Base-by-base conservation (phyloP, 2,888 invertebrate genomes). In the Ypsolopha sequella region DNA sequence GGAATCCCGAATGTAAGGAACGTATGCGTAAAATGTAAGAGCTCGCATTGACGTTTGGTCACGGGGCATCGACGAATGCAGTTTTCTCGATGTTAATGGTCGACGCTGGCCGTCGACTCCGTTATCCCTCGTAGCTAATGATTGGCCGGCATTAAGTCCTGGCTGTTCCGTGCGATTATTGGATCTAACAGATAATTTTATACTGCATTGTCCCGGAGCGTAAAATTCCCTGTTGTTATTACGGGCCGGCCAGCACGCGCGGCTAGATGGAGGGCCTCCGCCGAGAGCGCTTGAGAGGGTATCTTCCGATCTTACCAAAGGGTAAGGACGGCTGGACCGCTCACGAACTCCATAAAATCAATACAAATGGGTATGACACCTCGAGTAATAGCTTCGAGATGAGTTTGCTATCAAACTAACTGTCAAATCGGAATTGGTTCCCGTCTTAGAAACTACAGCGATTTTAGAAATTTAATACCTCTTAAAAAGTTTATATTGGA, bases 171-270 rank as follows among this genome's bases (percentile, higher is more conserved):
- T 81, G 81, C 84, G 85, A 86, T 86, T 85, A 86, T 85, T 86
- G 86, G 86, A 82, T 85, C 86, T 84, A 85, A 82, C 85, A 82
- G 86, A 85, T 86, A 85, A 86, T 86, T 86, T 85, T 82, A 85
- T 81, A 82, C 84, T 77, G 84, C 77, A 86, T 85, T 86, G 86
- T 86, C 86, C 86, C 67, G 82, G 80, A 86, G 86, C 85, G 85
- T 81, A 84, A 85, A 80, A 82, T 82, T 80, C 77, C 76, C 84
- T 78, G 84, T 82, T 80, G 84, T 82, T 82, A 85, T 80, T 80
- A 78, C 77, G 71, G 76, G 62, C 63, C 62, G 62, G 62, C 55
- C 62, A 65, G 72, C 73, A 75, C 73, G 72, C 57, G 55, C 55
- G 48, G 49, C 39, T 24, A 24, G 41, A 51, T 24, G 46, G 44